phyloP scores from a whole-genome alignment of 2,888 invertebrate species.

The Erebia aethiops region DNA sequence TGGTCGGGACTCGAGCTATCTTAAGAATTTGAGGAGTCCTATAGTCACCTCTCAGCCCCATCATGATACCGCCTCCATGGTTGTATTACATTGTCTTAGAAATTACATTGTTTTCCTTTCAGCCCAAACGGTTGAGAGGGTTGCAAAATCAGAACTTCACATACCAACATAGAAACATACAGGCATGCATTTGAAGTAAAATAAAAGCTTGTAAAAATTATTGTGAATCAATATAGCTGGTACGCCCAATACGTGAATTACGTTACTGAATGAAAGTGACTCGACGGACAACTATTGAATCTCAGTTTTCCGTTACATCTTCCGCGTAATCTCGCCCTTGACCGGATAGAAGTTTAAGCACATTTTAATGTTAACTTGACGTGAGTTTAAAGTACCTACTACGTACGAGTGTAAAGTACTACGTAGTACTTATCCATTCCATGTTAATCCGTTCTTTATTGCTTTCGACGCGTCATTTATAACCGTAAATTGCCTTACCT shows the following conservation, averaged over 20 bases:
- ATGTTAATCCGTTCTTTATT: background rate
- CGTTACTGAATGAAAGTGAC: background rate
- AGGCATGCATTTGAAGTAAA: background rate
- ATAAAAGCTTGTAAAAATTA: background rate
- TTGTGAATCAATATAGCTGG: background rate
- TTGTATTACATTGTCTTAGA: no score
- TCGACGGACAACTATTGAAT: constrained; percentile 2
- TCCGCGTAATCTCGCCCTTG: constrained; percentile 4
- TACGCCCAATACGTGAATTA: constrained; percentile 9
- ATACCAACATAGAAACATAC: background rate
- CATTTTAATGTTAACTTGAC: no score
- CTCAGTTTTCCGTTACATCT: background rate
- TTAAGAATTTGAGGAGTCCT: no score
- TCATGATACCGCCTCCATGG: no score
- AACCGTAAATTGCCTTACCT: no score
- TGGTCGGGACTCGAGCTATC: no score
- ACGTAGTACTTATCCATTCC: background rate
- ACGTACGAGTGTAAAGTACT: no score
- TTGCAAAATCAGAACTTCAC: no score
- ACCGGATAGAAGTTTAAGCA: background rate
- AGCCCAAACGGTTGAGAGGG: no score
- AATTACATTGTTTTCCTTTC: no score
- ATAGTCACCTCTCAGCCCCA: no score
- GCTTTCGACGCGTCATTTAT: background rate
- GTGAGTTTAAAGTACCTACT: no score